Percentiles rank a stretch among this genome's conserved stretches.
These are phyloP conservation scores for Ceratosolen fusciceps DNA, from an alignment of 1,140 invertebrate genomes.

Conservation along the genomic window DNA sequence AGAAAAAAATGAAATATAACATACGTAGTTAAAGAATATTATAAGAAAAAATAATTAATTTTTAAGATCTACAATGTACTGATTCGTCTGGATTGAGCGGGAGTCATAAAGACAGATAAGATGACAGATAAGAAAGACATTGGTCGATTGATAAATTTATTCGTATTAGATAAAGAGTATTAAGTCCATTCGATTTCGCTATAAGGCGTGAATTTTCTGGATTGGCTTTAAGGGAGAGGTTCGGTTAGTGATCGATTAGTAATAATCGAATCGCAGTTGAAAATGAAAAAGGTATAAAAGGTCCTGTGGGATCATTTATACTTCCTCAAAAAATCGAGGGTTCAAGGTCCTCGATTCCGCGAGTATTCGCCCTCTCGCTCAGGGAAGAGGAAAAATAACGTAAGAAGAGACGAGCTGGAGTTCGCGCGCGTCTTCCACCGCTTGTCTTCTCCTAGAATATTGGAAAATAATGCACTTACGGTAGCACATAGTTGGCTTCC, in stretches of 20 bases:
- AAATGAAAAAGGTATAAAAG: constrained; percentile 40
- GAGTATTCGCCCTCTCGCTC: not conserved
- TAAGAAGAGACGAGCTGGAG: not conserved
- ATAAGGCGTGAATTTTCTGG: too few species aligned
- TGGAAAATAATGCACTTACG: constrained; percentile 63
- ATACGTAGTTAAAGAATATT: too few species aligned
- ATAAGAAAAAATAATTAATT: too few species aligned
- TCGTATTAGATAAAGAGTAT: too few species aligned
- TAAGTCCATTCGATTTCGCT: too few species aligned
- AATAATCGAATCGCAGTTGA: constrained; percentile 45
- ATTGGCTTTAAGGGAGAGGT: too few species aligned
- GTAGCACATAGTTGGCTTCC: not conserved
- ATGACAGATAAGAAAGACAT: too few species aligned
- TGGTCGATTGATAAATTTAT: too few species aligned
- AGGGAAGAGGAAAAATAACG: not conserved
- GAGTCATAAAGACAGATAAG: too few species aligned
- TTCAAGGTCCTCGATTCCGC: not conserved
- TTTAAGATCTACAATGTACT: too few species aligned
- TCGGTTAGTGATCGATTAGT: constrained; percentile 37
- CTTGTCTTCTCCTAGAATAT: constrained; percentile 55
- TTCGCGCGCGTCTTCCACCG: not conserved
- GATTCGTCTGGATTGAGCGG: too few species aligned
- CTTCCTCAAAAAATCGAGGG: constrained; percentile 39
- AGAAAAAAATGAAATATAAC: too few species aligned
- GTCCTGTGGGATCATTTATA: constrained; percentile 42